phyloP scores from a whole-genome alignment of 2,888 invertebrate species.

The Anticlea derivata region DNA sequence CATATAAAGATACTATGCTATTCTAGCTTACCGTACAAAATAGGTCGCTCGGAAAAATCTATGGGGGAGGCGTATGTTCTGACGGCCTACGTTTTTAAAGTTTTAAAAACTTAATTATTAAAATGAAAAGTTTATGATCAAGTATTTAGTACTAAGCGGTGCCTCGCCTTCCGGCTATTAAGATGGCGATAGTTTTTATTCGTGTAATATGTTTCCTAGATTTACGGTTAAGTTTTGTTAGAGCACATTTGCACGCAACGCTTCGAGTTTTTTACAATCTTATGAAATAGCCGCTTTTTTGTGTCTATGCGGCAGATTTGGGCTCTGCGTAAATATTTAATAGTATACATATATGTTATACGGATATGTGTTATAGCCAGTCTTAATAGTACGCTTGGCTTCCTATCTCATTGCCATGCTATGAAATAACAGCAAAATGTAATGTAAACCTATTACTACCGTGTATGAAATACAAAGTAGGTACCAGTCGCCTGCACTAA shows the following conservation, averaged over 20 bases:
- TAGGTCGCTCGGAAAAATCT: no score
- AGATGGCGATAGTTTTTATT: conserved; percentile 30
- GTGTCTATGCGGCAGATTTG: conserved; percentile 1
- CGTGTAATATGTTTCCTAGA: conserved; percentile 24
- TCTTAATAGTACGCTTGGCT: background rate
- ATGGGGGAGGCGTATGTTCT: no score
- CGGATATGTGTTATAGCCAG: background rate
- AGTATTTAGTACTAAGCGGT: conserved; percentile 12
- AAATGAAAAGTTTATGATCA: background rate
- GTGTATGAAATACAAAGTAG: no score
- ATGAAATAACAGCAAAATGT: no score
- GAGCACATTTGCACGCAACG: conserved; percentile 31
- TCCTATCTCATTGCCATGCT: no score
- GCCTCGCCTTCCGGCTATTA: conserved; percentile 15
- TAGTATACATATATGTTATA: background rate
- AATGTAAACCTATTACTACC: no score
- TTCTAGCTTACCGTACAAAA: no score
- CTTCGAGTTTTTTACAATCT: conserved; percentile 5
- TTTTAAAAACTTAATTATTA: background rate
- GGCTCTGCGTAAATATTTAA: background rate
- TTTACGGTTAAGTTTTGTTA: conserved; percentile 16
- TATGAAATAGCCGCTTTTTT: background rate
- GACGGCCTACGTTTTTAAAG: no score
- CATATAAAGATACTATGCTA: no score
- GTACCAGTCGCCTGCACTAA: no score